These are phyloP conservation scores for Brachionus rubens DNA, from an alignment of 1,140 invertebrate species.

Conservation along the genomic window DNA sequence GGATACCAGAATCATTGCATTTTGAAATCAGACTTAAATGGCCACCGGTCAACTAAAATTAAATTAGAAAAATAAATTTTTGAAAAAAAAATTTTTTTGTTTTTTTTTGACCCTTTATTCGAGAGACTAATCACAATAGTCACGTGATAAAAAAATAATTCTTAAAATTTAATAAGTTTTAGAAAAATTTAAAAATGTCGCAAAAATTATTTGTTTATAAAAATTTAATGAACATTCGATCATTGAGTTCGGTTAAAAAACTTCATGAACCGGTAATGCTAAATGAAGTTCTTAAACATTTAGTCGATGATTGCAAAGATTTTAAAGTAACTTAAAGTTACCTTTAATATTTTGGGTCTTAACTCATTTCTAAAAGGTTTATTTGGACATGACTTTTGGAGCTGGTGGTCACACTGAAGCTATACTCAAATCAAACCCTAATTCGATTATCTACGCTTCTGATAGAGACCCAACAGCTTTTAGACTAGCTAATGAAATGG, in stretches of 20 bases:
- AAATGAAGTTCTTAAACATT: conserved; percentile 9
- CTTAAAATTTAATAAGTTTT: no score
- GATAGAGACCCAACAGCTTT: conserved; percentile 30
- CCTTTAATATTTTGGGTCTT: background rate
- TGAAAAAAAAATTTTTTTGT: background rate
- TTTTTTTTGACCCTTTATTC: background rate
- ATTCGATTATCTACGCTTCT: background rate
- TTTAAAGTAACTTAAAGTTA: background rate
- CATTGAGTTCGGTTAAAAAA: no score
- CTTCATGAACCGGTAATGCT: conserved; percentile 12
- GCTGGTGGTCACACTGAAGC: conserved; percentile 41
- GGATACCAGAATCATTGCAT: conserved; percentile 41
- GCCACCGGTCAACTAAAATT: conserved; percentile 3
- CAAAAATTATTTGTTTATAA: no score
- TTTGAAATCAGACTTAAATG: conserved; percentile 27
- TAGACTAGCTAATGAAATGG: conserved; percentile 5
- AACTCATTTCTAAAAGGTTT: background rate
- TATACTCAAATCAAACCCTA: conserved; percentile 5
- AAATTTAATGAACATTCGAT: no score
- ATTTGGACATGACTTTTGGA: conserved; percentile 46
- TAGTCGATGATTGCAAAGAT: background rate
- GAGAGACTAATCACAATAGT: no score
- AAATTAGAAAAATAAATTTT: conserved; percentile 10
- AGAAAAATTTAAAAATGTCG: no score
- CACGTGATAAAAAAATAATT: no score